Evolutionary conservation across 2,797 vertebrate species (phyloP).

Genomic region (Pseudochirops corinnae): DNA sequence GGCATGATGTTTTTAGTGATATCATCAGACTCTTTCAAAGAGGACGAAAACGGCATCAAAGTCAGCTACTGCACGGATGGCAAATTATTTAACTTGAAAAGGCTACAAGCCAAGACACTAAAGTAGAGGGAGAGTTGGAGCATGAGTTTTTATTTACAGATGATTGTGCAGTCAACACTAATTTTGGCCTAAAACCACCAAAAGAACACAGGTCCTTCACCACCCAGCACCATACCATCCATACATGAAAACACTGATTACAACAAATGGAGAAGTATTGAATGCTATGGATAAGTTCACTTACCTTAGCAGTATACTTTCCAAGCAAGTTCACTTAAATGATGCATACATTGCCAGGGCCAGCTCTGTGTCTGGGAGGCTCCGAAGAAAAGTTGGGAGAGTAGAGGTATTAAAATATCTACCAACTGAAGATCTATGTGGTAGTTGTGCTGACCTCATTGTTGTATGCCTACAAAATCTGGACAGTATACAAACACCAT

Average conservation of each 20-base stretch:
- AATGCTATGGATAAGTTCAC: no score
- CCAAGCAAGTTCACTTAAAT: no score
- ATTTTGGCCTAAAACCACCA: neutral
- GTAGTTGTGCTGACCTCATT: no score
- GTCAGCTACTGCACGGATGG: neutral
- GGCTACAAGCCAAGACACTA: no score
- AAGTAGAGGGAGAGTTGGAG: neutral
- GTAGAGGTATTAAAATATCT: no score
- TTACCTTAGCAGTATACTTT: no score
- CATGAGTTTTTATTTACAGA: neutral
- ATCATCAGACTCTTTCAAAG: neutral
- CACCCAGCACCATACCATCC: neutral
- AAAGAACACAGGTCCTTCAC: neutral
- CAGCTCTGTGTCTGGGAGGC: no score
- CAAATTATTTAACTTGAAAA: neutral
- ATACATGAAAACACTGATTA: neutral
- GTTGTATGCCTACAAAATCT: no score
- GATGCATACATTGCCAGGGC: no score
- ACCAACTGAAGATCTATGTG: no score
- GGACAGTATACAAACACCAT: no score
- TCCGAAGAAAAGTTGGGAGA: no score
- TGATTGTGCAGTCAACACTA: neutral
- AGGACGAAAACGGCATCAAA: neutral
- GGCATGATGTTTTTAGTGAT: neutral
- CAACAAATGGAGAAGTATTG: neutral